These are phyloP conservation scores for Chauna torquata DNA, from an alignment of 2,113 vertebrate genomes.

Conservation along the genomic window DNA sequence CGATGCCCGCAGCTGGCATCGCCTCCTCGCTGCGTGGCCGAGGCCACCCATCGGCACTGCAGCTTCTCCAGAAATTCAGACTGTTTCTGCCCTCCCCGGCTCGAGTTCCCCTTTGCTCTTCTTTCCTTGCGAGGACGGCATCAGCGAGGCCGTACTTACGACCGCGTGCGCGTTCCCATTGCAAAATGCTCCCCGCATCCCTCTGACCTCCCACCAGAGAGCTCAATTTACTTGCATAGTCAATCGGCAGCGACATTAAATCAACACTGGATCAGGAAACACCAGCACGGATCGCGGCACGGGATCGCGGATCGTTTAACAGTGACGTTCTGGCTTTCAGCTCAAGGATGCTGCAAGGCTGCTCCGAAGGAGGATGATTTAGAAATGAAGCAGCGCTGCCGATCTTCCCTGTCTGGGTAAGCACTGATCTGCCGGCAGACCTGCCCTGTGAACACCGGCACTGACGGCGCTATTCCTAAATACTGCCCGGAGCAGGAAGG, in stretches of 20 bases:
- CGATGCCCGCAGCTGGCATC: too few species aligned
- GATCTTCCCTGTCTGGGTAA: background rate
- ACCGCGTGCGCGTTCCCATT: background rate
- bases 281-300: background rate
- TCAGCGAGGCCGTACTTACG: accelerated
- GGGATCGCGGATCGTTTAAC: background rate
- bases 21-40: too few species aligned
- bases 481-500: background rate
- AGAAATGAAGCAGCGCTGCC: too few species aligned
- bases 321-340: background rate
- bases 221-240: accelerated
- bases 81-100: background rate
- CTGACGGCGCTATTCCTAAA: background rate
- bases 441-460: background rate
- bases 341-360: accelerated
- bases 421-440: background rate
- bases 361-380: background rate
- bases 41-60: background rate
- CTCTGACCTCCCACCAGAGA: accelerated
- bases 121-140: accelerated
- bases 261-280: accelerated
- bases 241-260: accelerated
- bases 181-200: background rate
- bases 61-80: background rate
- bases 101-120: background rate